Evolutionary conservation across 2,797 vertebrate species (phyloP).

Genomic region (Eidolon dupreanum): DNA sequence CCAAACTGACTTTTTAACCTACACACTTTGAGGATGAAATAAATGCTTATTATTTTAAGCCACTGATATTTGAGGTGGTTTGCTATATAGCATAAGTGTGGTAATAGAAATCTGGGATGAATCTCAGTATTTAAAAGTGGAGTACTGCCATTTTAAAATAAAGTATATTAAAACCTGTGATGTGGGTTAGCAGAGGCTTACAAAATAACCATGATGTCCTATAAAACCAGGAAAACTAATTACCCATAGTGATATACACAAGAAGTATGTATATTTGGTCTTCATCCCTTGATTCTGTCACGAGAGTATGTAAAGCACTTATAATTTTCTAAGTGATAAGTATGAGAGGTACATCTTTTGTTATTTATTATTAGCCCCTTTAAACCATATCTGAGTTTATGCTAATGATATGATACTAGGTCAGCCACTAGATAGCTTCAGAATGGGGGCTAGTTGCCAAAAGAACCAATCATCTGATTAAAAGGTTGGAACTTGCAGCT

Average conservation of each 20-base stretch:
- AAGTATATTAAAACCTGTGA: neutral
- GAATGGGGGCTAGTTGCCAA: neutral
- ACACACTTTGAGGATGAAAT: neutral
- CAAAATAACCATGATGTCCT: neutral
- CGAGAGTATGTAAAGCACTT: neutral
- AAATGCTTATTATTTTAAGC: neutral
- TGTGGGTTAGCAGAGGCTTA: neutral
- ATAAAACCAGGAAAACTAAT: neutral
- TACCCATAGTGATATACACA: neutral
- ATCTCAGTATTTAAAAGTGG: neutral
- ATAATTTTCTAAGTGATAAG: neutral
- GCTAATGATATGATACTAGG: neutral
- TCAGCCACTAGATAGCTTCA: neutral
- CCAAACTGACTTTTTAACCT: neutral
- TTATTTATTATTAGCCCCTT: neutral
- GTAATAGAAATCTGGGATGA: neutral
- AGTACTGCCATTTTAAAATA: neutral
- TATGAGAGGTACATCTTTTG: neutral
- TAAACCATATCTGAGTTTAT: neutral
- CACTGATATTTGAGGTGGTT: neutral
- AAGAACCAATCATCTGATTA: neutral
- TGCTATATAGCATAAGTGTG: neutral
- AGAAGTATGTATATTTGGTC: neutral
- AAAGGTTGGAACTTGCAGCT: neutral
- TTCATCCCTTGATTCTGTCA: neutral